A percentile compares a stretch with the other conserved stretches of the same genome.
These are phyloP conservation scores for Pocota personata DNA, from an alignment of 2,888 invertebrate genomes.

Conservation along the genomic window DNA sequence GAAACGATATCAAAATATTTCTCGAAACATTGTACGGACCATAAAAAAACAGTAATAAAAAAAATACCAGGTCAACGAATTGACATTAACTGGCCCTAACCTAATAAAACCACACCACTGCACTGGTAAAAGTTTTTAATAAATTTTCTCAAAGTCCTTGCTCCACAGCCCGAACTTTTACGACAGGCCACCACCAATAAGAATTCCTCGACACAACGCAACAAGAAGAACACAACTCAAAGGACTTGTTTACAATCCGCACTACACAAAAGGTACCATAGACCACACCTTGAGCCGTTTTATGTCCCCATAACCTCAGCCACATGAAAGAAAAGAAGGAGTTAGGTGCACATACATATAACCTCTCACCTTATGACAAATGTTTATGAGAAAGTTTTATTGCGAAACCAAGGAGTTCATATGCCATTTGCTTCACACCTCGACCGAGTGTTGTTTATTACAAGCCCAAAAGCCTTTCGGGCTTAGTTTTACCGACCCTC, in stretches of 20 bases:
- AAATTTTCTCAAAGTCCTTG: conserved; percentile 46
- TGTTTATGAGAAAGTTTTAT: conserved; percentile 73
- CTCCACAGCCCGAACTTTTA: conserved; percentile 32
- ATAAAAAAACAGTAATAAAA: conserved; percentile 44
- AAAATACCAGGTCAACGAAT: conserved; percentile 53
- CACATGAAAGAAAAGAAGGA: conserved; percentile 11
- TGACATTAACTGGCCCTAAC: conserved; percentile 62
- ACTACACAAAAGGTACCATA: conserved; percentile 40
- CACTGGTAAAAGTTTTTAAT: conserved; percentile 70
- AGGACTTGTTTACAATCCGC: conserved; percentile 55
- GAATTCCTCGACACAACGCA: conserved; percentile 24
- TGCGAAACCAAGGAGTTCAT: conserved; percentile 71
- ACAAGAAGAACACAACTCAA: conserved; percentile 17
- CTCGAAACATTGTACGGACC: background rate
- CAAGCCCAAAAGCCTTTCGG: conserved; percentile 53
- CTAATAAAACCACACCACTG: conserved; percentile 57
- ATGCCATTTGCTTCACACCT: conserved; percentile 71
- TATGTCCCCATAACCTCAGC: conserved; percentile 58
- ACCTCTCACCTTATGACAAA: conserved; percentile 72
- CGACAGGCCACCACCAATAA: conserved; percentile 42
- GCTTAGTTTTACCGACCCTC: background rate
- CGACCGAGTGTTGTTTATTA: conserved; percentile 70
- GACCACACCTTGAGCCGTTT: conserved; percentile 67
- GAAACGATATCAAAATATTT: conserved; percentile 18
- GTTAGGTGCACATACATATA: conserved; percentile 3